phyloP scores from a whole-genome alignment of 2,888 invertebrate genomes.

The Harpagoxenus sublaevis region DNA sequence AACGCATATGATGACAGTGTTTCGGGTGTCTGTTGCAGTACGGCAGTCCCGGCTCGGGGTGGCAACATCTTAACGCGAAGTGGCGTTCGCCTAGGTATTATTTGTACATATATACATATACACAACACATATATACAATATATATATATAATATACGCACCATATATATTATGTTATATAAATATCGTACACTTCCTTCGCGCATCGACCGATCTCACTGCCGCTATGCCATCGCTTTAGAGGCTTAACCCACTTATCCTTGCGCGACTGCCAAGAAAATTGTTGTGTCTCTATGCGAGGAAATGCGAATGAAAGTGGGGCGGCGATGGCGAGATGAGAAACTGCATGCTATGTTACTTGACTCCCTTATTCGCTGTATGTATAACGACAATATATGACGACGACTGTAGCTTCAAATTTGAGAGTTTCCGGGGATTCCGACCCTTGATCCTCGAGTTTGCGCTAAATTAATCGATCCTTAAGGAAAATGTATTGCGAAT shows the following conservation, averaged over 20 bases:
- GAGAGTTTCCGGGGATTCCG: not conserved
- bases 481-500: conserved; percentile 18
- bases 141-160: conserved; percentile 57
- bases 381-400: conserved; percentile 6
- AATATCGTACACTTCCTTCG: conserved; percentile 4
- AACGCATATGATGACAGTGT: conserved; percentile 80
- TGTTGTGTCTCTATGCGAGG: conserved; percentile 22
- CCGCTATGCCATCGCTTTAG: conserved; percentile 38
- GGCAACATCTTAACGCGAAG: conserved; percentile 92
- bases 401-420: not conserved
- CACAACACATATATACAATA: conserved; percentile 48
- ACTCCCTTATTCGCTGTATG: conserved; percentile 15
- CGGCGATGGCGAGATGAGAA: conserved; percentile 29
- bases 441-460: not conserved
- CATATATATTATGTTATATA: conserved; percentile 42
- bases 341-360: conserved; percentile 25
- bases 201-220: conserved; percentile 34
- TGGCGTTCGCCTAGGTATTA: conserved; percentile 85
- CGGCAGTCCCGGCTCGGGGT: conserved; percentile 96
- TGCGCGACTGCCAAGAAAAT: conserved; percentile 32
- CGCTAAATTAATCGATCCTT: not conserved
- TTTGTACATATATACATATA: conserved; percentile 76
- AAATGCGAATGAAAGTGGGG: conserved; percentile 25
- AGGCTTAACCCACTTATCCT: conserved; percentile 48
- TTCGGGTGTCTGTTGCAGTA: conserved; percentile 91